phyloP scores from a whole-genome alignment of 2,113 vertebrate species.

The Dunckerocampus dactyliophorus region DNA sequence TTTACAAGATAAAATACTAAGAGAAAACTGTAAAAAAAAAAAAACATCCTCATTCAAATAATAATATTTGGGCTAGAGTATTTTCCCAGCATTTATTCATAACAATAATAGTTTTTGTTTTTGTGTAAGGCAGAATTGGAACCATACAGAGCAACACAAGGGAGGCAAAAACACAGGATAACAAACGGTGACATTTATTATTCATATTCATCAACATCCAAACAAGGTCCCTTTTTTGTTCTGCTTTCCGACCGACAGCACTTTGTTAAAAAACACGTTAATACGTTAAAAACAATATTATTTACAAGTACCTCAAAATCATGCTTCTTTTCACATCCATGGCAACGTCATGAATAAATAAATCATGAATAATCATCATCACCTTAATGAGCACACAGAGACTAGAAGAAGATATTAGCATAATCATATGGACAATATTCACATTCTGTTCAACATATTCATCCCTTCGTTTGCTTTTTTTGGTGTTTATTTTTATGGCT shows the following conservation, averaged over 20 bases:
- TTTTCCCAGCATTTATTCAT: too few relatives aligned
- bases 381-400: too few relatives aligned
- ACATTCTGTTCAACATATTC: conserved; percentile 18
- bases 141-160: background rate
- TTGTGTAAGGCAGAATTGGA: too few relatives aligned
- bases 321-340: conserved; percentile 12
- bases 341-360: conserved; percentile 36
- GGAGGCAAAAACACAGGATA: background rate
- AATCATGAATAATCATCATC: conserved; percentile 24
- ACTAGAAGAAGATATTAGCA: too few relatives aligned
- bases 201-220: conserved; percentile 59
- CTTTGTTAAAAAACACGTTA: conserved; percentile 48
- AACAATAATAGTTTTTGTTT: too few relatives aligned
- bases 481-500: conserved; percentile 50
- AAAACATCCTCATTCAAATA: too few relatives aligned
- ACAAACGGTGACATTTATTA: conserved; percentile 24
- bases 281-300: conserved; percentile 70
- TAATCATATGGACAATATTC: conserved; percentile 29
- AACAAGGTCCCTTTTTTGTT: conserved; percentile 66
- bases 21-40: too few relatives aligned
- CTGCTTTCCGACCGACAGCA: conserved; percentile 62
- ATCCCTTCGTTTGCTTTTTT: background rate
- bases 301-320: conserved; percentile 60
- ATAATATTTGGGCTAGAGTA: too few relatives aligned
- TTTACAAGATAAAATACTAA: too few relatives aligned